Evolutionary conservation across 1,140 invertebrate genomes (phyloP), one percentile per base, ranked within the genome.

Genomic region (Lithobius niger): DNA sequence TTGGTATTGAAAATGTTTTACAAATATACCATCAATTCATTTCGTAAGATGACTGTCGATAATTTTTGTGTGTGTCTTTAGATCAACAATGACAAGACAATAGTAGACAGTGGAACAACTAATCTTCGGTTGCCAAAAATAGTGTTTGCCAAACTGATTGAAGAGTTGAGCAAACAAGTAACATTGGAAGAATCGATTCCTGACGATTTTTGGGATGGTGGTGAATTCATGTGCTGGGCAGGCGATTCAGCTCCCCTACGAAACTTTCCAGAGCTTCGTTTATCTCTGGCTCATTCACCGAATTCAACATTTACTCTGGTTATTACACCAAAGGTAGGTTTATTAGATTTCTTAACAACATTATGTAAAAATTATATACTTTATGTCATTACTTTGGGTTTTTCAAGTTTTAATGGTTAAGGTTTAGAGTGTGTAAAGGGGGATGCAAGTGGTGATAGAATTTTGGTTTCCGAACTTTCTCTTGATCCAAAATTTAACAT

Each of bases 71-170:
- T n/a, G 6, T 53, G 31, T 53, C 27, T n/a, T 10, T 31, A 72
- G 69, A 69, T 69, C 52, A 72, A 72, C 56, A 67, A 64, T 62
- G 67, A 65, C 40, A 71, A 69, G 57, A 69, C 68, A 6, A 72
- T 72, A 28, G 67, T 72, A 6, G 70, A 72, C 55, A 70, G 65
- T 58, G 70, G 70, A 18, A 72, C 70, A 10, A 72, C 70, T 1
- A 67, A 69, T 57, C 43, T 72, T 0, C 62, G 69, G 43, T 62
- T 72, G n/a, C 70, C 70, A 25, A 54, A 50, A 4, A 61, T 60
- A 44, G 67, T 71, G 0, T 72, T 64, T 61, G 53, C 64, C n/a
- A 53, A 56, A 45, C 27, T 68, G 10, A 60, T 68, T 21, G 27
- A 56, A 10, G 4, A 22, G 13, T 24, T 59, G 2, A 47, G 26